These are phyloP conservation scores for Halichoerus grypus DNA, from an alignment of 2,113 vertebrate genomes.

Conservation along the genomic window DNA sequence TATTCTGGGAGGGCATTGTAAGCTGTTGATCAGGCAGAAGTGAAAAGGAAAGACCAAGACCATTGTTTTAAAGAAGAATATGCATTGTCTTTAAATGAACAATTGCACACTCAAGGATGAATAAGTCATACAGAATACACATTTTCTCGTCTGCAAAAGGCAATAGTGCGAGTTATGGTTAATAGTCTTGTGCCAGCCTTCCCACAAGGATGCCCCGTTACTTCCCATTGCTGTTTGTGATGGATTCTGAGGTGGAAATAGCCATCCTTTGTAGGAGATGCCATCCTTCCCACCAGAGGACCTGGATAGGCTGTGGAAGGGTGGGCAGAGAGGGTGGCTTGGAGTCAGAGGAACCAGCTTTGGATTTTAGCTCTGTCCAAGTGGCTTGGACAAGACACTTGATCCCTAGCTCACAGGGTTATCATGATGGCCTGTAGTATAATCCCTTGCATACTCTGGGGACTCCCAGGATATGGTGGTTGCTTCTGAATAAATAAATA, in stretches of 20 bases:
- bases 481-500: not conserved
- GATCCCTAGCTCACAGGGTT: not conserved
- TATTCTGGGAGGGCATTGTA: not conserved
- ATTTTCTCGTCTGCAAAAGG: not conserved
- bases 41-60: not conserved
- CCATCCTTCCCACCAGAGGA: not conserved
- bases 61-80: not conserved
- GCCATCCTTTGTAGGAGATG: not conserved
- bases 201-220: not conserved
- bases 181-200: not conserved
- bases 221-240: not conserved
- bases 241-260: not conserved
- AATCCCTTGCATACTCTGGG: too few species aligned
- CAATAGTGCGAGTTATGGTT: not conserved
- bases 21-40: not conserved
- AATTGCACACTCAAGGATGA: not conserved
- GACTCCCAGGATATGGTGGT: not conserved
- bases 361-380: not conserved
- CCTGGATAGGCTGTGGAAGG: accelerated
- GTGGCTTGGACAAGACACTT: not conserved
- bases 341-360: not conserved
- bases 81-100: not conserved
- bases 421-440: not conserved
- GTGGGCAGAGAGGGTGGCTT: not conserved
- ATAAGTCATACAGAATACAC: not conserved